Base-by-base conservation (phyloP, 2,797 vertebrate genomes). In the Myoxocephalus aenaeus region DNA sequence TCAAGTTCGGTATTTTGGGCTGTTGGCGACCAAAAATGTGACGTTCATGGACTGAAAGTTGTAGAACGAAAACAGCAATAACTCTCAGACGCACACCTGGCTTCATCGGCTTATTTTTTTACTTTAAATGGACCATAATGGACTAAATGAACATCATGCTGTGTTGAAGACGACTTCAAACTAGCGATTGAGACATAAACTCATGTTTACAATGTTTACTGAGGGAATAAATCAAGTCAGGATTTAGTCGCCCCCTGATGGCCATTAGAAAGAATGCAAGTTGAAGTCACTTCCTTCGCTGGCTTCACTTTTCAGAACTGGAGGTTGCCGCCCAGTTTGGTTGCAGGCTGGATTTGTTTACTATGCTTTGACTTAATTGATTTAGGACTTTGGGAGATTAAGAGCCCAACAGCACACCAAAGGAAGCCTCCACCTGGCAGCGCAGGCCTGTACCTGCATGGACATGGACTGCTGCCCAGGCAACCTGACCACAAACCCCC, bases 401-500 rank as follows among this genome's bases (percentile, higher is more conserved):
- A 67, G 53, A 68, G 57, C 51, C 63, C 14, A 12, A 29, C 65
- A 62, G 29, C 63, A 70, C 71, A 72, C 75, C 32, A 76, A 76
- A 80, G 51, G 38, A 83, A 75, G 61, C 65, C 75, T 76, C 53
- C 64, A 89, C 77, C 77, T 87, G 83, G 82, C 68, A 80, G 65
- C 5, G 18, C 75, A 87, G 68, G 81, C 64, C 76, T 86, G 73
- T 80, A 89, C 86, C 81, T 90, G 83, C 74, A 75, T 64, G 71
- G 75, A 86, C 74, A 80, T 77, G 82, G 82, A 77, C 63, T 14
- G 79, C 81, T 89, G 83, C 81, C 80, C 75, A 77, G 73, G 75
- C 74, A 85, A 73, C 71, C 71, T 80, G 76, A 84, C 79, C 85
- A 86, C 73, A 81, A 79, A 82, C 75, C 50, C 80, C 64, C 32